Conservation (phyloP, 1,140 invertebrate genomes). For the Oncopodura yosiiana region DNA sequence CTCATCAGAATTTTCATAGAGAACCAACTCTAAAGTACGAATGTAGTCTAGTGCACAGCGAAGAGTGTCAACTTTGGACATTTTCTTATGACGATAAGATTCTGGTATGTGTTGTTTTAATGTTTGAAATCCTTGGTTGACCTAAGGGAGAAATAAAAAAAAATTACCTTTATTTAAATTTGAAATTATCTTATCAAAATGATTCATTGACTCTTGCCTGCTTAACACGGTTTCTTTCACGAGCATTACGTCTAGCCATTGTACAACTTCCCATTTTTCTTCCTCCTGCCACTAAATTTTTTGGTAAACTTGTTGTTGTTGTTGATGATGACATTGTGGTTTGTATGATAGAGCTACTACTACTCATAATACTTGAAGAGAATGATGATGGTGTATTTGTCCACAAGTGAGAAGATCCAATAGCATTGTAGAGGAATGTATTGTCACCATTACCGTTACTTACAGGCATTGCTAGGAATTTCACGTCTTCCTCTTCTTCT, state of each 20-base stretch:
- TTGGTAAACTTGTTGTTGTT: too few relatives aligned
- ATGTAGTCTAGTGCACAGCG: conserved; percentile 90
- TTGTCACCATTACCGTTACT: too few relatives aligned
- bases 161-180: not conserved
- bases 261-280: conserved; percentile 28
- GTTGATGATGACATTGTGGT: too few relatives aligned
- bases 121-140: conserved; percentile 80
- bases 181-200: not conserved
- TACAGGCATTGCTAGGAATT: too few relatives aligned
- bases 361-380: too few relatives aligned
- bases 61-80: conserved; percentile 90
- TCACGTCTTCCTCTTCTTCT: too few relatives aligned
- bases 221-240: conserved; percentile 50
- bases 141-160: conserved; percentile 43
- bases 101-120: conserved; percentile 72
- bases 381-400: too few relatives aligned
- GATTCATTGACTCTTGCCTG: conserved; percentile 37
- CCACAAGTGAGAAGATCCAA: too few relatives aligned
- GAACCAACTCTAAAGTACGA: conserved; percentile 67
- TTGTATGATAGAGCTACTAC: too few relatives aligned
- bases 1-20: too few relatives aligned
- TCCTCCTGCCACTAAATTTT: too few relatives aligned
- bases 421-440: too few relatives aligned
- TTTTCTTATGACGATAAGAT: conserved; percentile 66
- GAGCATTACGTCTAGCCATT: conserved; percentile 47